A percentile compares a stretch with the other conserved stretches of the same genome.
phyloP scores from a whole-genome alignment of 2,797 vertebrate genomes.

The Sarcoramphus papa region DNA sequence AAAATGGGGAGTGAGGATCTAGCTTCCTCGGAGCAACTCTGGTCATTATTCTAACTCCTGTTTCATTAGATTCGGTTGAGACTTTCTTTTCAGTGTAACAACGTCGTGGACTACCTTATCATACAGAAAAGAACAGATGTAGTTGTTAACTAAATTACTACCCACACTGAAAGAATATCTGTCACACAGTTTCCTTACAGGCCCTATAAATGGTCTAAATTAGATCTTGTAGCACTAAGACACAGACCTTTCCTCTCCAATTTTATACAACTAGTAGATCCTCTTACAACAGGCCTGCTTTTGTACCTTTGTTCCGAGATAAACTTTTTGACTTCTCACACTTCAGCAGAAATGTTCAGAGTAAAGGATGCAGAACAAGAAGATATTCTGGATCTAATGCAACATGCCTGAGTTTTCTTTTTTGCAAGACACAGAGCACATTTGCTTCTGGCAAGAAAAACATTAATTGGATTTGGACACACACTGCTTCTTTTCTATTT shows the following conservation, averaged over 20 bases:
- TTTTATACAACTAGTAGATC: background rate
- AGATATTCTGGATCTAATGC: background rate
- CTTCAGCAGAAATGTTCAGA: background rate
- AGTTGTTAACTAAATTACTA: background rate
- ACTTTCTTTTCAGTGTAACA: background rate
- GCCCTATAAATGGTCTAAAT: background rate
- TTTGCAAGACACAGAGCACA: background rate
- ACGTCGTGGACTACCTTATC: accelerated
- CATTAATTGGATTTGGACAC: background rate
- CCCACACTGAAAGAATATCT: background rate
- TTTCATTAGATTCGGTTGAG: background rate
- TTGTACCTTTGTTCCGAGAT: background rate
- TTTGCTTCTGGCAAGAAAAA: background rate
- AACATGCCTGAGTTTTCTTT: accelerated
- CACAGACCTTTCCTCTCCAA: background rate
- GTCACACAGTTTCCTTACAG: background rate
- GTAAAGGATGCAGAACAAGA: background rate
- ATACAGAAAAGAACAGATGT: background rate
- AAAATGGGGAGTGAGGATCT: background rate
- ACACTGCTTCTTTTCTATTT: background rate
- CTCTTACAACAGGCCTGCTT: background rate
- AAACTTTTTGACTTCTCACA: background rate
- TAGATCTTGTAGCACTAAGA: background rate
- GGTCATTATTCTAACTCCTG: background rate
- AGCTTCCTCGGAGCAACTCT: background rate